These are phyloP conservation scores for Aphidius ervi DNA, from an alignment of 1,140 invertebrate genomes.

Conservation along the genomic window DNA sequence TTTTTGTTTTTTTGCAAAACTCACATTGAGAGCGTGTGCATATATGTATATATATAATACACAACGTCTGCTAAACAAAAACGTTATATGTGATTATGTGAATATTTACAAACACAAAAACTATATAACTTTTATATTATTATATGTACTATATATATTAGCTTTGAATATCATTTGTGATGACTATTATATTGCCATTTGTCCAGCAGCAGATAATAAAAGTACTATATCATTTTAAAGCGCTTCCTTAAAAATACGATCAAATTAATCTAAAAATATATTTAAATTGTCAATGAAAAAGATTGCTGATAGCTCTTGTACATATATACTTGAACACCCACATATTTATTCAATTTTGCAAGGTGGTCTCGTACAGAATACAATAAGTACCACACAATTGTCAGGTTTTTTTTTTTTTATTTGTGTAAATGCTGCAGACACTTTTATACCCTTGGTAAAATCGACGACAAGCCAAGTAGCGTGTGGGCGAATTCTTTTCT, in stretches of 20 bases:
- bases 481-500: slow-evolving; percentile 22
- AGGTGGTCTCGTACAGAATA: slow-evolving; percentile 27
- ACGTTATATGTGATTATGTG: neutral
- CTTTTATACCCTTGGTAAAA: slow-evolving; percentile 44
- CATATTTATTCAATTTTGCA: slow-evolving; percentile 22
- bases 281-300: slow-evolving; percentile 4
- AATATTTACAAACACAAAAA: too few species aligned
- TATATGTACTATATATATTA: too few species aligned
- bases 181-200: too few species aligned
- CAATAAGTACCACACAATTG: slow-evolving; percentile 39
- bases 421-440: slow-evolving; percentile 37
- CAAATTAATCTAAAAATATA: neutral
- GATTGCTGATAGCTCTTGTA: slow-evolving; percentile 35
- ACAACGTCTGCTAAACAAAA: neutral
- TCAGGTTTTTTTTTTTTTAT: slow-evolving; percentile 32
- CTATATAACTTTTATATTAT: too few species aligned
- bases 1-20: neutral
- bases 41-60: too few species aligned
- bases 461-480: slow-evolving; percentile 38
- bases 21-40: neutral
- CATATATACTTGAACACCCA: slow-evolving; percentile 25
- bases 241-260: too few species aligned
- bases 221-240: too few species aligned
- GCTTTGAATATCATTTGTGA: too few species aligned
- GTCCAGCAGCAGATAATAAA: too few species aligned